Evolutionary conservation across 2,797 vertebrate species (phyloP).

Genomic region (Alectoris magna): DNA sequence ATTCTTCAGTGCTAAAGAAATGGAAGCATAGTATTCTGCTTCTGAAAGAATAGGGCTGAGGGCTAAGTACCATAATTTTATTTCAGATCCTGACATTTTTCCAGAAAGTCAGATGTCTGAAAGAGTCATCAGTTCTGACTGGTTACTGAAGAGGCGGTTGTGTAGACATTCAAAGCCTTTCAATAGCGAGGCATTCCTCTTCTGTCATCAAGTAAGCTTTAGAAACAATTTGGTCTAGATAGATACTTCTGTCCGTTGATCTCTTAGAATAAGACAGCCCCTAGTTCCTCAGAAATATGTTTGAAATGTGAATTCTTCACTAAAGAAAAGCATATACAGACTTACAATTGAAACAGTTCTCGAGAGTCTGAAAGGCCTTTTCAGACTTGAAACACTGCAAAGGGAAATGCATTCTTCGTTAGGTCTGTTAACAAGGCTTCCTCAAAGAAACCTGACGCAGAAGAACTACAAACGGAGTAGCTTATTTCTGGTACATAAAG

Average conservation of each 20-base stretch:
- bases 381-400: conserved; percentile 12
- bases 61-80: conserved; percentile 52
- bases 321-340: conserved; percentile 24
- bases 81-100: conserved; percentile 58
- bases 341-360: conserved; percentile 31
- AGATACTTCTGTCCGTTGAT: conserved; percentile 62
- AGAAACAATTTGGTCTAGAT: conserved; percentile 55
- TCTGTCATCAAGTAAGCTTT: conserved; percentile 39
- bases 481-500: neutral
- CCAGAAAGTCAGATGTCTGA: conserved; percentile 32
- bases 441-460: conserved; percentile 46
- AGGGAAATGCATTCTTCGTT: conserved; percentile 49
- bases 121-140: conserved; percentile 51
- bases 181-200: conserved; percentile 39
- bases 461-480: neutral
- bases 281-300: conserved; percentile 47
- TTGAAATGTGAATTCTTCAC: conserved; percentile 59
- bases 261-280: conserved; percentile 7
- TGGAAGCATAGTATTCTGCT: conserved; percentile 4
- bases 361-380: conserved; percentile 63
- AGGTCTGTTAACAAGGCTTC: conserved; percentile 18
- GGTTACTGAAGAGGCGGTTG: conserved; percentile 54
- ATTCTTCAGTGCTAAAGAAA: conserved; percentile 42
- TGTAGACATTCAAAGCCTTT: conserved; percentile 52
- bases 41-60: conserved; percentile 30